These are phyloP conservation scores for Lasioglossum vierecki DNA, from an alignment of 2,888 invertebrate genomes.

Conservation along the genomic window DNA sequence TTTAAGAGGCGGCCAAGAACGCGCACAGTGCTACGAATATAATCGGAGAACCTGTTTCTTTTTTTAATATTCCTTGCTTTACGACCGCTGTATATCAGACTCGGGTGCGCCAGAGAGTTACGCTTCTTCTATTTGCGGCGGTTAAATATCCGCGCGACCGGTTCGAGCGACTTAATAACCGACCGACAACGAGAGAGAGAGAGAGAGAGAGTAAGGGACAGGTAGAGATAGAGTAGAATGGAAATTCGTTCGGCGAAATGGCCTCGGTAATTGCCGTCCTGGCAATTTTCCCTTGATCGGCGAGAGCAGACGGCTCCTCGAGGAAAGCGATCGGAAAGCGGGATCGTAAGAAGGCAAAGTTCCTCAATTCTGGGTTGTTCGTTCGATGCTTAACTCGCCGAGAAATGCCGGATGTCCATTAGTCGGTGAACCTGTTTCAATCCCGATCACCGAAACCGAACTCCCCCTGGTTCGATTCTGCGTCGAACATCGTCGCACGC, in stretches of 20 bases:
- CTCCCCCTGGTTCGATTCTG: constrained; percentile 32
- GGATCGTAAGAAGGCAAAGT: constrained; percentile 27
- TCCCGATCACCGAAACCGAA: constrained; percentile 65
- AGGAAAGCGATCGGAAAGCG: too few species aligned
- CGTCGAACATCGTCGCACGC: background rate
- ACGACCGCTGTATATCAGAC: constrained; percentile 16
- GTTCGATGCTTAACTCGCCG: constrained; percentile 71
- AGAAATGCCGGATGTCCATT: constrained; percentile 82
- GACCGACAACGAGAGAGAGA: background rate
- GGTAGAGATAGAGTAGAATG: background rate
- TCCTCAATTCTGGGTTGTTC: constrained; percentile 17
- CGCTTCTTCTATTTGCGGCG: constrained; percentile 25
- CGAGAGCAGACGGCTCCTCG: background rate
- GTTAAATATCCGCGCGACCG: constrained; percentile 10
- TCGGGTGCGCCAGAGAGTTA: background rate
- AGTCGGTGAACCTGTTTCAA: constrained; percentile 73
- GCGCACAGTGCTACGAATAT: background rate
- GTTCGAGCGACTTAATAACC: constrained; percentile 10
- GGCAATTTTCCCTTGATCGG: constrained; percentile 20
- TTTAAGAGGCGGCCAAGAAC: constrained; percentile 31
- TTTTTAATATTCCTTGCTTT: constrained; percentile 31
- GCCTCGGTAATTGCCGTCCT: constrained; percentile 19
- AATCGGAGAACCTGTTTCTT: background rate
- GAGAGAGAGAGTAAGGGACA: background rate
- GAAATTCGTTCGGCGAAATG: constrained; percentile 8